A percentile compares a stretch with the other conserved stretches of the same genome.
phyloP scores from a whole-genome alignment of 2,888 invertebrate species.

The Macropis europaea region DNA sequence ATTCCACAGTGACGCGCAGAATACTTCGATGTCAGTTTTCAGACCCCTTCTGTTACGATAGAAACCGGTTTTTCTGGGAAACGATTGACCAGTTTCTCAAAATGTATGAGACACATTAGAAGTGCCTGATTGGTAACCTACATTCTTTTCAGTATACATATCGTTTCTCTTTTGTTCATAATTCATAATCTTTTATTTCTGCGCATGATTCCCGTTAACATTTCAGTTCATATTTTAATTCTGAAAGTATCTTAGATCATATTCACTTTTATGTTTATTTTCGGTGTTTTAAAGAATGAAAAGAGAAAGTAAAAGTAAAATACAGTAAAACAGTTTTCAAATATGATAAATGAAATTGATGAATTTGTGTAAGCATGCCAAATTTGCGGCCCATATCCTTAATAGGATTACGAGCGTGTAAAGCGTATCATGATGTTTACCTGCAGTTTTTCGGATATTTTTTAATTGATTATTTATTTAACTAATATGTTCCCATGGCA shows the following conservation, averaged over 20 bases:
- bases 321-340: no score
- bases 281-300: not conserved
- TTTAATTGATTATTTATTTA: no score
- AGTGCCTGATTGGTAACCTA: not conserved
- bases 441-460: no score
- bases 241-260: not conserved
- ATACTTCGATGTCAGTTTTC: slow-evolving; percentile 21
- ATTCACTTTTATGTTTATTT: not conserved
- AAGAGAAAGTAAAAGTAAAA: not conserved
- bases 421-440: no score
- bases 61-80: slow-evolving; percentile 51
- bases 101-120: not conserved
- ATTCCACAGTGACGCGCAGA: slow-evolving; percentile 49
- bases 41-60: slow-evolving; percentile 31
- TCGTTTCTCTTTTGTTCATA: not conserved
- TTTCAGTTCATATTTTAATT: no score
- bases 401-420: no score
- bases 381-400: no score
- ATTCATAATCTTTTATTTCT: not conserved
- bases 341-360: no score
- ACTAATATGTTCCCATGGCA: no score
- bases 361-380: no score
- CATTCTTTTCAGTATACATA: slow-evolving; percentile 6
- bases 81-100: slow-evolving; percentile 44
- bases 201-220: not conserved